A percentile compares a stretch with the other conserved stretches of the same genome.
These are phyloP conservation scores for Carabus problematicus DNA, from an alignment of 2,888 invertebrate species.

Conservation along the genomic window DNA sequence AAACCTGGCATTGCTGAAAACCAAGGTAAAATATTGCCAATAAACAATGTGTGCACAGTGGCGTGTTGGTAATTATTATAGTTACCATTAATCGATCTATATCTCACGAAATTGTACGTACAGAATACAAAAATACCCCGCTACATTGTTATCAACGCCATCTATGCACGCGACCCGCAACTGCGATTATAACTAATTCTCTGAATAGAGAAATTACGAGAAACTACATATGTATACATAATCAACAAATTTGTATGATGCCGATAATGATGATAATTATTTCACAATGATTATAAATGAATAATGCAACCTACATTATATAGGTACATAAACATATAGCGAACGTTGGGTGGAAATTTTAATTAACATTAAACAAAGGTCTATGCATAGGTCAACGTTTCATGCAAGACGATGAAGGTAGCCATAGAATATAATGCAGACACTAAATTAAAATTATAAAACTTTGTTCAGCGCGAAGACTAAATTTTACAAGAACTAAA, in stretches of 20 bases:
- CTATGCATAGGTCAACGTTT: not conserved
- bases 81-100: slow-evolving; percentile 33
- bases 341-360: too few species aligned
- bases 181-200: not conserved
- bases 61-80: slow-evolving; percentile 39
- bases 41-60: slow-evolving; percentile 36
- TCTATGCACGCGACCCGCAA: not conserved
- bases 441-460: slow-evolving; percentile 37
- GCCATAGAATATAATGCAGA: slow-evolving; percentile 10
- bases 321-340: too few species aligned
- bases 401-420: slow-evolving; percentile 15
- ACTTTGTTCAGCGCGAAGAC: slow-evolving; percentile 14
- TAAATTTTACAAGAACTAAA: slow-evolving; percentile 35
- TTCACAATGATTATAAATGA: too few species aligned
- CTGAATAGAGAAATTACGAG: slow-evolving; percentile 1
- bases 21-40: slow-evolving; percentile 39
- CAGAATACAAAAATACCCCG: too few species aligned
- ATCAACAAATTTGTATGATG: not conserved
- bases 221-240: not conserved
- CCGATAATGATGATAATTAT: not conserved
- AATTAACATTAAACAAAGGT: too few species aligned
- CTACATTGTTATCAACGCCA: slow-evolving; percentile 1
- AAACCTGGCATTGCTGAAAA: slow-evolving; percentile 28
- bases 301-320: too few species aligned
- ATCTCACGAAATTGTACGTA: slow-evolving; percentile 29